Conservation (phyloP, 2,113 vertebrate genomes). For the Lepisosteus oculatus region DNA sequence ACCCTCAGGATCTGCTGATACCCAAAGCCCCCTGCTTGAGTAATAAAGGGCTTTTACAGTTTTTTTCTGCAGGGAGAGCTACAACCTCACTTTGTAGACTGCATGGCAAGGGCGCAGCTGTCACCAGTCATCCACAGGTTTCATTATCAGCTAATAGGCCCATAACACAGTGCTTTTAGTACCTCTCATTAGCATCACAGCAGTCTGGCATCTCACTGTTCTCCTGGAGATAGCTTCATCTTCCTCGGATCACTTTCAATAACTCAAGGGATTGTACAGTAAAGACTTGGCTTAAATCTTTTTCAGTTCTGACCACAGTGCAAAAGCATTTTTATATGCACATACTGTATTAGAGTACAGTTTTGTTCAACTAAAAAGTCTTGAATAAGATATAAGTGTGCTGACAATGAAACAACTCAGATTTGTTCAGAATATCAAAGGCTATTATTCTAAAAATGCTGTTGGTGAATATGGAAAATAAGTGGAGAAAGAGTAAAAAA, state of each 20-base stretch:
- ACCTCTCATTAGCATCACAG: conserved; percentile 50
- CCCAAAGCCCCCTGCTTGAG: conserved; percentile 44
- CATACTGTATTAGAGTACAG: too few species aligned
- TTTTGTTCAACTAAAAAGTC: too few species aligned
- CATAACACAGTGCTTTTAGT: conserved; percentile 62
- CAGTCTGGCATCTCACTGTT: conserved; percentile 32
- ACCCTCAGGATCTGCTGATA: conserved; percentile 51
- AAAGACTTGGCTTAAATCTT: too few species aligned
- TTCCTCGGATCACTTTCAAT: not conserved
- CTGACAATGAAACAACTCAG: too few species aligned
- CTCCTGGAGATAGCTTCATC: conserved; percentile 24
- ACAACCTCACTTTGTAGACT: conserved; percentile 19
- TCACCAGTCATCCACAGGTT: conserved; percentile 53
- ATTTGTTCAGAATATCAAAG: not conserved
- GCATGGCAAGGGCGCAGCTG: not conserved
- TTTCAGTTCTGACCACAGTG: too few species aligned
- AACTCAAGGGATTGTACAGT: too few species aligned
- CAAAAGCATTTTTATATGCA: too few species aligned
- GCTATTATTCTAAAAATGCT: not conserved
- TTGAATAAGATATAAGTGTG: too few species aligned
- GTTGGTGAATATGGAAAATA: not conserved
- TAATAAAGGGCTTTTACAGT: conserved; percentile 63
- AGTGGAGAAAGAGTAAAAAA: not conserved
- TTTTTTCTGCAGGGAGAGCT: conserved; percentile 22
- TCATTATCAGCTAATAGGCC: conserved; percentile 66